Conservation (phyloP, 1,140 invertebrate genomes). For the Trichonephila clavipes region DNA sequence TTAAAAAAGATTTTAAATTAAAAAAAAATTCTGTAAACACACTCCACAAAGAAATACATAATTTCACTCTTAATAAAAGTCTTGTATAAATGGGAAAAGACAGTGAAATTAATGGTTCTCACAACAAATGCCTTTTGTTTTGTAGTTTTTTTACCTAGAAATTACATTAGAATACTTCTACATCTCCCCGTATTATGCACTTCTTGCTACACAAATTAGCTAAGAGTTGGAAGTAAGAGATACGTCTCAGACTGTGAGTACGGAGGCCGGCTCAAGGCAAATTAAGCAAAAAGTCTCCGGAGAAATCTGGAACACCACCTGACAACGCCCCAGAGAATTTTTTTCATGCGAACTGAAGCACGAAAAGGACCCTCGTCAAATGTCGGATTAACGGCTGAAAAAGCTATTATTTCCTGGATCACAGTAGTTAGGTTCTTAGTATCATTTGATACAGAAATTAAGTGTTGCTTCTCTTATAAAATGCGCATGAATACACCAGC, state of each 20-base stretch:
- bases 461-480: too few species aligned
- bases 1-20: too few species aligned
- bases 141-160: too few species aligned
- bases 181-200: too few species aligned
- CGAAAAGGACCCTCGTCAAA: background rate
- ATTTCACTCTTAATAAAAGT: too few species aligned
- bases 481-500: too few species aligned
- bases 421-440: background rate
- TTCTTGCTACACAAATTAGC: background rate
- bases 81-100: too few species aligned
- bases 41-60: too few species aligned
- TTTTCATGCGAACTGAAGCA: background rate
- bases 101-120: too few species aligned
- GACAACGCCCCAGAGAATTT: background rate
- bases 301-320: background rate
- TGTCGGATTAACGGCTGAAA: background rate
- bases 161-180: too few species aligned
- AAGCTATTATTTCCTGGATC: background rate
- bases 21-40: too few species aligned
- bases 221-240: background rate
- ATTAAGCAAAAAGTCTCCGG: background rate
- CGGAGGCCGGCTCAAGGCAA: background rate
- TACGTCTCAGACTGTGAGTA: background rate
- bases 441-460: background rate
- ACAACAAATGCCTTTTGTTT: too few species aligned